phyloP scores from a whole-genome alignment of 2,888 invertebrate species.

The Spilosoma lubricipeda region DNA sequence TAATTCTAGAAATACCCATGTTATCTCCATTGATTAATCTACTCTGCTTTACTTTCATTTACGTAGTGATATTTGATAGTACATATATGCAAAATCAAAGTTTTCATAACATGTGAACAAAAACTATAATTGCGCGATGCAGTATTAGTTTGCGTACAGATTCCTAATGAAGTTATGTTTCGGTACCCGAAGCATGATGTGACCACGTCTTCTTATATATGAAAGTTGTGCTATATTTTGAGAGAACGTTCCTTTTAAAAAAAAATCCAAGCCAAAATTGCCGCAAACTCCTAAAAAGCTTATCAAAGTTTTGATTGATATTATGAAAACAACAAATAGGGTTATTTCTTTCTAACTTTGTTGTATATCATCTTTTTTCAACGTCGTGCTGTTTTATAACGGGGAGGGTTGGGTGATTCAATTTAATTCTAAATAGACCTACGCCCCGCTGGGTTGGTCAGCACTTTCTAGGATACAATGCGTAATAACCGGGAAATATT shows the following conservation, averaged over 20 bases:
- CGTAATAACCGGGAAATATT: constrained; percentile 14
- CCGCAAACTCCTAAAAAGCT: not conserved
- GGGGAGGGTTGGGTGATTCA: constrained; percentile 9
- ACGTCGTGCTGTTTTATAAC: constrained; percentile 9
- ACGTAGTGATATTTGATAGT: no score
- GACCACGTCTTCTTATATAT: not conserved
- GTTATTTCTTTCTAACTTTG: not conserved
- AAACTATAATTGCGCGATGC: not conserved
- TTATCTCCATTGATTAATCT: no score
- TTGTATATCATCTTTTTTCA: not conserved
- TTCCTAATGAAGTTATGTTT: not conserved
- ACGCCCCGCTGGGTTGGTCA: constrained; percentile 26
- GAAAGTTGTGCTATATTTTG: not conserved
- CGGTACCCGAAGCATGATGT: not conserved
- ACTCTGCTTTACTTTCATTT: no score
- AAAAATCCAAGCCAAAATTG: not conserved
- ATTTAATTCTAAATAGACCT: constrained; percentile 38
- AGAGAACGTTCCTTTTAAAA: not conserved
- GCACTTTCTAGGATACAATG: constrained; percentile 6
- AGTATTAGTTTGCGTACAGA: not conserved
- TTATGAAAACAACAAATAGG: not conserved
- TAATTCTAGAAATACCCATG: no score
- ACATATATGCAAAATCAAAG: no score
- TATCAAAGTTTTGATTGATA: not conserved
- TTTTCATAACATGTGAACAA: no score